These are phyloP conservation scores for Ostrea denselamellosa DNA, from an alignment of 1,140 invertebrate genomes.

Conservation along the genomic window DNA sequence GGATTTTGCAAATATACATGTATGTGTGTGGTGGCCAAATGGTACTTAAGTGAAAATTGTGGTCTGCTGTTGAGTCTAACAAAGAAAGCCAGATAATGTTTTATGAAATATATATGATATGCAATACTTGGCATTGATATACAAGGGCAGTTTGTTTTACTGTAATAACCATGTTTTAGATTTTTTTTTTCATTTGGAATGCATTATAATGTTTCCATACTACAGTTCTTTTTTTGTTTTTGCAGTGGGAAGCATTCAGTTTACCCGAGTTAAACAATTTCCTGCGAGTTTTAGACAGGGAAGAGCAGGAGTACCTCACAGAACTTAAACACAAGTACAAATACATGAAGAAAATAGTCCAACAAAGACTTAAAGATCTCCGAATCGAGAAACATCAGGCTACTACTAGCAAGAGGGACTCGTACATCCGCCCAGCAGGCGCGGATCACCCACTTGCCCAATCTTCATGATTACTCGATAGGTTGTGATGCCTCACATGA, in stretches of 20 bases:
- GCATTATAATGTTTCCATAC: background rate
- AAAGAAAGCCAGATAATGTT: too few species aligned
- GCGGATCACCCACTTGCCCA: constrained; percentile 2
- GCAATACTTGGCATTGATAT: too few species aligned
- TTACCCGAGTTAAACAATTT: constrained; percentile 83
- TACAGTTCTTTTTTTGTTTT: constrained; percentile 56
- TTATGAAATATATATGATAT: too few species aligned
- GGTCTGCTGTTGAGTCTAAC: too few species aligned
- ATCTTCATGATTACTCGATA: background rate
- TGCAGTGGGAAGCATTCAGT: constrained; percentile 84
- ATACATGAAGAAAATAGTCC: constrained; percentile 73
- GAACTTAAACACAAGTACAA: constrained; percentile 82
- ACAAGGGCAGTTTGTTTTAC: too few species aligned
- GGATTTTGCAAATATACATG: too few species aligned
- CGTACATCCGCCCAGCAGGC: constrained; percentile 3
- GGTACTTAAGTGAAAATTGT: too few species aligned
- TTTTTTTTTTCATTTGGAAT: too few species aligned
- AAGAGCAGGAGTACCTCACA: constrained; percentile 81
- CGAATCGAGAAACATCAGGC: constrained; percentile 59
- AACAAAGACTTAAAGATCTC: constrained; percentile 68
- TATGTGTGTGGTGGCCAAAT: too few species aligned
- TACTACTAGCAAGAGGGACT: constrained; percentile 7
- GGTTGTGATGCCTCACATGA: constrained; percentile 1
- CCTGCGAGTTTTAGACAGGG: constrained; percentile 81
- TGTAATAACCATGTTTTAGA: too few species aligned